Percentiles rank a stretch among this genome's conserved stretches.
phyloP scores from a whole-genome alignment of 2,113 vertebrate genomes.

The Cryptomyrus ogoouensis region DNA sequence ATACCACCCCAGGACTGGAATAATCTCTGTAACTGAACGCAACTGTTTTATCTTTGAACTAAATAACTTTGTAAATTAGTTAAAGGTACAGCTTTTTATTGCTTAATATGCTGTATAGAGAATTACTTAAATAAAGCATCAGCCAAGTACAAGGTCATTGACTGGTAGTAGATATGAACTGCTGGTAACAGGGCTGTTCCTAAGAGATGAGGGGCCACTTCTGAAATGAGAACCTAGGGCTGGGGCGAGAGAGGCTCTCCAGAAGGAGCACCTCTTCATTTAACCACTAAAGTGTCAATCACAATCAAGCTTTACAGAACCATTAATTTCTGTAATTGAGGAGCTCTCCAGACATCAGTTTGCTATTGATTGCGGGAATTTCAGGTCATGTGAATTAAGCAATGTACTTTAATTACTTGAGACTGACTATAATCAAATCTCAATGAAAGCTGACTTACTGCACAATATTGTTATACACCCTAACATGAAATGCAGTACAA shows the following conservation, averaged over 20 bases:
- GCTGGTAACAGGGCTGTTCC: background rate
- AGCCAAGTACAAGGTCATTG: background rate
- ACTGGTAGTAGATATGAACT: background rate
- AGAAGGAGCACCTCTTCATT: conserved; percentile 24
- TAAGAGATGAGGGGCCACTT: background rate
- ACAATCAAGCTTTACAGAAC: background rate
- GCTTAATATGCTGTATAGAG: background rate
- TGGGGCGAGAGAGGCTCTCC: background rate
- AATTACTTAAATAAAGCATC: background rate
- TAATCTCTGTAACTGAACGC: background rate
- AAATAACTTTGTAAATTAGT: background rate
- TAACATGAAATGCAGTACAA: background rate
- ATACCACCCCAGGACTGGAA: background rate
- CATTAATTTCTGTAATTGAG: conserved; percentile 8
- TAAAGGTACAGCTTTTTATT: background rate
- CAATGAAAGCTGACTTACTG: background rate
- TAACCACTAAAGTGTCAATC: conserved; percentile 22
- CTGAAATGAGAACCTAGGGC: background rate
- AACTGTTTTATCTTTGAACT: background rate
- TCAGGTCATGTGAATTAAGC: background rate
- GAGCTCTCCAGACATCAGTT: conserved; percentile 2
- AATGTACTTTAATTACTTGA: background rate
- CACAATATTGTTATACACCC: conserved; percentile 19
- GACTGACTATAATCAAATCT: background rate
- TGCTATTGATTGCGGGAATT: background rate